Evolutionary conservation across 1,140 invertebrate genomes (phyloP).

Genomic region (Heliconius hermathena): DNA sequence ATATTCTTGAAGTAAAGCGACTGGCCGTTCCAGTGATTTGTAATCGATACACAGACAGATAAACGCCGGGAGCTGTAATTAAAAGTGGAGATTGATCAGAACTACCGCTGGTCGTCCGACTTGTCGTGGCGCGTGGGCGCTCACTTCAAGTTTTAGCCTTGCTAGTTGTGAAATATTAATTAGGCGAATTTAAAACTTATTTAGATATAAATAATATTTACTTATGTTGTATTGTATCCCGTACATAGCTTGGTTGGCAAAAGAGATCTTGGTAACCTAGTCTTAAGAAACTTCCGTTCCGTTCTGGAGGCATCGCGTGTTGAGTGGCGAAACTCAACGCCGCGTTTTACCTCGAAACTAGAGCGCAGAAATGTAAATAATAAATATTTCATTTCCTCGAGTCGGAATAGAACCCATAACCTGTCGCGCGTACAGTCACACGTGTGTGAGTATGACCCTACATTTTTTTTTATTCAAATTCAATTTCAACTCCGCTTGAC

Average conservation of each 20-base stretch:
- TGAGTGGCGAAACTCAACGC: neutral
- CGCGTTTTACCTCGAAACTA: neutral
- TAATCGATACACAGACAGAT: conserved; percentile 32
- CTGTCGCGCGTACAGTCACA: no score
- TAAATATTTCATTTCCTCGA: no score
- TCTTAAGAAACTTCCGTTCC: neutral
- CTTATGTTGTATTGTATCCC: neutral
- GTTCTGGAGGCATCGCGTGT: neutral
- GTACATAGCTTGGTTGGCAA: neutral
- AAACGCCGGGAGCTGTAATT: conserved; percentile 27
- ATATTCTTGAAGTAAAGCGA: neutral
- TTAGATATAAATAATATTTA: neutral
- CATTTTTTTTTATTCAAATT: no score
- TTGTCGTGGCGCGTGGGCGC: conserved; percentile 21
- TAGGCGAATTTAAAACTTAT: neutral
- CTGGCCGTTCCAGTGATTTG: neutral
- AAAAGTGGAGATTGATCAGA: conserved; percentile 33
- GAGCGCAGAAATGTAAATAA: no score
- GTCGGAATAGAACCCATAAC: no score
- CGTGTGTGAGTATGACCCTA: no score
- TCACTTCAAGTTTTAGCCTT: conserved; percentile 19
- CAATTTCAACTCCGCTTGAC: no score
- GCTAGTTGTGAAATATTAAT: neutral
- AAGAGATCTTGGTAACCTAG: neutral
- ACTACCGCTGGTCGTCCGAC: conserved; percentile 3